A percentile compares a stretch with the other conserved stretches of the same genome.
phyloP scores from a whole-genome alignment of 2,113 vertebrate genomes.

The Diglossa brunneiventris region DNA sequence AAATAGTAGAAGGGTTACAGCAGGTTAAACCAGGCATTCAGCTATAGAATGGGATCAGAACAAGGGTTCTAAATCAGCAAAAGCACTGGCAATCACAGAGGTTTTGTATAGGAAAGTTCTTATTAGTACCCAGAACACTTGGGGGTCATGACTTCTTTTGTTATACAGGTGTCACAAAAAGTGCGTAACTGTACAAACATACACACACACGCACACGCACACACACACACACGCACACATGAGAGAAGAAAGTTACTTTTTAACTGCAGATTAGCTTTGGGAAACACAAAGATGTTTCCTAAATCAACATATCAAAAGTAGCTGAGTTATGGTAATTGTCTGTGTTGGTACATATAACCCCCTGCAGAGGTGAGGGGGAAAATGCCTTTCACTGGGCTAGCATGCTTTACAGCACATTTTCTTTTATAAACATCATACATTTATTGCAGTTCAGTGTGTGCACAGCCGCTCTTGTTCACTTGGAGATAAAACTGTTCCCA shows the following conservation, averaged over 20 bases:
- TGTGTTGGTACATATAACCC: neutral
- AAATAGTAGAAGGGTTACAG: neutral
- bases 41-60: neutral
- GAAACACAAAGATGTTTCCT: neutral
- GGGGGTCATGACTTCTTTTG: neutral
- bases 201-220: accelerated
- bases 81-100: neutral
- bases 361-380: neutral
- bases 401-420: neutral
- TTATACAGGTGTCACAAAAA: neutral
- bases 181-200: accelerated
- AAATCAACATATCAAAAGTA: neutral
- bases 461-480: neutral
- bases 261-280: neutral
- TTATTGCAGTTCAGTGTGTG: neutral
- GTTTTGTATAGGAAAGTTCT: neutral
- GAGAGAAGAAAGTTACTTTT: neutral
- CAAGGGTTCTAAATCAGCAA: neutral
- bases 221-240: neutral
- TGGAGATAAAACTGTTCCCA: neutral
- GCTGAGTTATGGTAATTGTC: neutral
- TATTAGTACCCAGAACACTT: neutral
- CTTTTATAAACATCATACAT: neutral
- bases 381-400: neutral
- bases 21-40: neutral